Evolutionary conservation across 2,888 invertebrate species (phyloP).

Genomic region (Dione juno): DNA sequence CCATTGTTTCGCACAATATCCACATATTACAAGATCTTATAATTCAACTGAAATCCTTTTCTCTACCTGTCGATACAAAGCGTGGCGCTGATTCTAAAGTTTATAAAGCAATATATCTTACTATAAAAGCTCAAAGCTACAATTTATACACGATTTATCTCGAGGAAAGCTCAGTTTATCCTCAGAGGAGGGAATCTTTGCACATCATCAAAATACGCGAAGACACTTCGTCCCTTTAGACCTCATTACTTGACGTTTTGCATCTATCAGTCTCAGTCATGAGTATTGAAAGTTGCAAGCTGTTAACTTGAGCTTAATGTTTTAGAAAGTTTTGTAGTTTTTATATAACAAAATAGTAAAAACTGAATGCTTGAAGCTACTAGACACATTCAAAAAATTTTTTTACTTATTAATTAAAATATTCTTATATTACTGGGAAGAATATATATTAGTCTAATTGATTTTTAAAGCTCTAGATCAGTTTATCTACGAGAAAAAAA

Average conservation of each 20-base stretch:
- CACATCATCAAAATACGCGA: constrained; percentile 28
- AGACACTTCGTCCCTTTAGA: constrained; percentile 20
- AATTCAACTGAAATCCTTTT: not conserved
- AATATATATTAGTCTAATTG: no score
- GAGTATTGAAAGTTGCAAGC: not conserved
- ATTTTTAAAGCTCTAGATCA: no score
- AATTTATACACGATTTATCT: constrained; percentile 17
- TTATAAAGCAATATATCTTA: constrained; percentile 16
- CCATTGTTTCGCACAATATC: no score
- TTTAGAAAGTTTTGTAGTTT: not conserved
- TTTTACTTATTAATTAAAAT: no score
- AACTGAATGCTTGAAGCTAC: no score
- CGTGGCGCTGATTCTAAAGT: constrained; percentile 1
- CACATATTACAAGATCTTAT: no score
- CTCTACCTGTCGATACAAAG: not conserved
- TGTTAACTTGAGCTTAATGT: not conserved
- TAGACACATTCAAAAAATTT: no score
- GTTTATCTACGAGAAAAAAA: no score
- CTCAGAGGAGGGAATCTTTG: constrained; percentile 18
- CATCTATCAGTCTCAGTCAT: not conserved
- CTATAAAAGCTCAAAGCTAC: constrained; percentile 13
- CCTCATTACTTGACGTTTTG: constrained; percentile 27
- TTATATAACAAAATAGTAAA: not conserved
- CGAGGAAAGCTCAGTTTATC: constrained; percentile 25
- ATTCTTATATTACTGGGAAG: no score